These are phyloP conservation scores for Cydia strobilella DNA, from an alignment of 1,140 invertebrate genomes.

Conservation along the genomic window DNA sequence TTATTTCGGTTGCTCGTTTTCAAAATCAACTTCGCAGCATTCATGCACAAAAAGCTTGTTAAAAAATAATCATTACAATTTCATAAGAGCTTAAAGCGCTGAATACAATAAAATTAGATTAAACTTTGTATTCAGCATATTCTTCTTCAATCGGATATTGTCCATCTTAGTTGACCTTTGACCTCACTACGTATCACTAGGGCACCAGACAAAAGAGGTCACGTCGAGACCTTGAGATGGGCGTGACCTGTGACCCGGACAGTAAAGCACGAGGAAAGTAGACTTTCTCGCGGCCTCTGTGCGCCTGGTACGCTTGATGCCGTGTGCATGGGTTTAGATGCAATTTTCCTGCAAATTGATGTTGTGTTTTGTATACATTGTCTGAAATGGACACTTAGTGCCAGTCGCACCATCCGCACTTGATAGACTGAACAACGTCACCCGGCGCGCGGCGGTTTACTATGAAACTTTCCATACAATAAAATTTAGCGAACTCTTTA, in stretches of 20 bases:
- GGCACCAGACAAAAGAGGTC: constrained; percentile 33
- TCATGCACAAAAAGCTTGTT: too few relatives aligned
- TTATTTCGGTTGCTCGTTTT: too few relatives aligned
- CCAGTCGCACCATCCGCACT: too few relatives aligned
- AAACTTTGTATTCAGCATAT: neutral
- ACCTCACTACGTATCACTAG: constrained; percentile 37
- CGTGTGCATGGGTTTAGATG: constrained; percentile 24
- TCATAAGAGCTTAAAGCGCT: neutral
- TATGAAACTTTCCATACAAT: too few relatives aligned
- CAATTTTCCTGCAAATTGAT: too few relatives aligned
- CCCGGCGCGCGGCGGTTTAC: too few relatives aligned
- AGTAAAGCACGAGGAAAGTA: constrained; percentile 45
- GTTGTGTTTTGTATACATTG: too few relatives aligned
- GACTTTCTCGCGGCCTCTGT: constrained; percentile 54
- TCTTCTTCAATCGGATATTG: neutral
- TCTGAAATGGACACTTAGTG: too few relatives aligned
- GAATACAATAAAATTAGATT: neutral
- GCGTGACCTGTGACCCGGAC: constrained; percentile 52
- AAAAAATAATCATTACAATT: too few relatives aligned
- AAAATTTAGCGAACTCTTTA: too few relatives aligned
- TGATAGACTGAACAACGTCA: too few relatives aligned
- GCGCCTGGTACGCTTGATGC: constrained; percentile 46
- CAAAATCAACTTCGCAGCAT: too few relatives aligned
- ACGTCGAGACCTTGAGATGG: constrained; percentile 43
- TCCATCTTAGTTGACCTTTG: constrained; percentile 1